phyloP scores from a whole-genome alignment of 2,888 invertebrate genomes.

The Eutolmus rufibarbis region DNA sequence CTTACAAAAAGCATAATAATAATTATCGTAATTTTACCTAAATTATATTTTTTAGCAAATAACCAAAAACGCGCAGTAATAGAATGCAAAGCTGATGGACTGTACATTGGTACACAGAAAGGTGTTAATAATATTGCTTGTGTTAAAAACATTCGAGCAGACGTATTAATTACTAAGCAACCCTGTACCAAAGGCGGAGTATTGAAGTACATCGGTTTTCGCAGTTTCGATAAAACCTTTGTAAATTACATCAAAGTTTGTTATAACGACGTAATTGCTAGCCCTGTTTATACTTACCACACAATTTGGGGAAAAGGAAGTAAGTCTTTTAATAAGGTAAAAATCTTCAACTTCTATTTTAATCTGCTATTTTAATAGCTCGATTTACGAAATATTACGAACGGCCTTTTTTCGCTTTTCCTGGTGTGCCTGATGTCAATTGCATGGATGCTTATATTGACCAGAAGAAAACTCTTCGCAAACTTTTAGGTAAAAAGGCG shows the following conservation, averaged over 20 bases:
- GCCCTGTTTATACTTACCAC: conserved; percentile 44
- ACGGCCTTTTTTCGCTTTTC: conserved; percentile 53
- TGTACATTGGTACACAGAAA: background rate
- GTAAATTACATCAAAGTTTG: conserved; percentile 43
- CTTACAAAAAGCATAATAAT: background rate
- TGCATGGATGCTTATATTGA: background rate
- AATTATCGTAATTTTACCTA: background rate
- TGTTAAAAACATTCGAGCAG: background rate
- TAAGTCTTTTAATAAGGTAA: background rate
- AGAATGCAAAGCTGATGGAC: background rate
- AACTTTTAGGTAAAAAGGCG: background rate
- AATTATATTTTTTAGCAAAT: background rate
- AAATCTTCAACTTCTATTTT: background rate
- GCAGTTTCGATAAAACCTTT: conserved; percentile 10
- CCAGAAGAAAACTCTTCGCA: background rate
- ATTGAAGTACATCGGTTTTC: conserved; percentile 42
- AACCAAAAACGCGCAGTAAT: background rate
- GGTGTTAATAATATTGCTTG: background rate
- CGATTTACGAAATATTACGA: background rate
- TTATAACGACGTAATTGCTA: conserved; percentile 42
- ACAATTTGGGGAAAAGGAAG: conserved; percentile 39
- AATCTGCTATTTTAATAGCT: background rate
- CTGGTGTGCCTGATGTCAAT: background rate
- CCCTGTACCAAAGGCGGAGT: conserved; percentile 29
- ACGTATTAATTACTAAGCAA: background rate